Evolutionary conservation across 2,888 invertebrate genomes (phyloP).

Genomic region (Tromatobia lineatoria): DNA sequence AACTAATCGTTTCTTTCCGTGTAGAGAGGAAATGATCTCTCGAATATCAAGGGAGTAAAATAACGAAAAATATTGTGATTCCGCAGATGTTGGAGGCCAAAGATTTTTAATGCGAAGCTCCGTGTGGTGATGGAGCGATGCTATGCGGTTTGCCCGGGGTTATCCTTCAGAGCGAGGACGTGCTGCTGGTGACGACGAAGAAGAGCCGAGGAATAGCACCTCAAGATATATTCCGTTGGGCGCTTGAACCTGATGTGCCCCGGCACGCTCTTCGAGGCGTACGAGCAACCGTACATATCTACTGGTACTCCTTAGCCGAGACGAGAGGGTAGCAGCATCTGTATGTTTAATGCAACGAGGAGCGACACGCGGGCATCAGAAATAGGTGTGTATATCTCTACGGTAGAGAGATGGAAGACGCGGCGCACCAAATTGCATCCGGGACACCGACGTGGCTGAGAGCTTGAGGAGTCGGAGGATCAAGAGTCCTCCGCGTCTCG

Average conservation of each 20-base stretch:
- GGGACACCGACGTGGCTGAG: conserved; percentile 27
- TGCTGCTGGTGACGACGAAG: conserved; percentile 39
- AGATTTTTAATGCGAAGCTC: conserved; percentile 57
- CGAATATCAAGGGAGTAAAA: conserved; percentile 18
- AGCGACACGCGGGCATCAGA: conserved; percentile 47
- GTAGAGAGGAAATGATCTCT: conserved; percentile 54
- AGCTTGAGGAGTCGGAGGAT: conserved; percentile 26
- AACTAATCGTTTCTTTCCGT: too few relatives aligned
- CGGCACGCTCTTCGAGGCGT: conserved; percentile 39
- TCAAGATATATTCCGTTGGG: conserved; percentile 33
- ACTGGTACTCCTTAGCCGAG: conserved; percentile 16
- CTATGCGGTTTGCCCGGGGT: conserved; percentile 48
- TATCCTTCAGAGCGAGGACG: conserved; percentile 60
- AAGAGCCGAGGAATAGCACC: conserved; percentile 9
- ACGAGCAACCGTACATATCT: conserved; percentile 43
- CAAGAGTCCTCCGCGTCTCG: conserved; percentile 25
- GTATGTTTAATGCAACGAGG: conserved; percentile 79
- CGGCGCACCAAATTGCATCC: conserved; percentile 62
- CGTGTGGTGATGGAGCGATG: conserved; percentile 48
- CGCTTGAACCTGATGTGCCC: conserved; percentile 56
- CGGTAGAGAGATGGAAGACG: conserved; percentile 23
- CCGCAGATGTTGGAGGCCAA: conserved; percentile 33
- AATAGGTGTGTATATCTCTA: conserved; percentile 13
- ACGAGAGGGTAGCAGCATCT: conserved; percentile 57
- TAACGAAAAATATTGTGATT: conserved; percentile 46